Percentiles rank a stretch among this genome's conserved stretches.
These are phyloP conservation scores for Blastobasis adustella DNA, from an alignment of 2,888 invertebrate genomes.

Conservation along the genomic window DNA sequence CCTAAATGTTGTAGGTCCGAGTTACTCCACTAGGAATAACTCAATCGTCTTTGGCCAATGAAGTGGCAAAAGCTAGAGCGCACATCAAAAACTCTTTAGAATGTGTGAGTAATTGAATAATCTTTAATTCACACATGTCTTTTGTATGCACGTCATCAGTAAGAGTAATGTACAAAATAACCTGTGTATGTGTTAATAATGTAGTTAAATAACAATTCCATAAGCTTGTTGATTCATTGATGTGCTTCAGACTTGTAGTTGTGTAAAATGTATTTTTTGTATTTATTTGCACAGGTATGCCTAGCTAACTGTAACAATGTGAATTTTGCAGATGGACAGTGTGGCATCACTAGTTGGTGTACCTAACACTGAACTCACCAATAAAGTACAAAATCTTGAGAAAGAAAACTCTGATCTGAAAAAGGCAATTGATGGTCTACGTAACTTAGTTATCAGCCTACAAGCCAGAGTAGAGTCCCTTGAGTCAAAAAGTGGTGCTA, in stretches of 20 bases:
- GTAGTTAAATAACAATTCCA: not conserved
- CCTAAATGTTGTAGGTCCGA: conserved; percentile 41
- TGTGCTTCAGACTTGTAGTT: not conserved
- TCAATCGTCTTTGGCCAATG: conserved; percentile 83
- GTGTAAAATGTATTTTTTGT: not conserved
- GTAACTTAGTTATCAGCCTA: conserved; percentile 61
- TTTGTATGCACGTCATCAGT: not conserved
- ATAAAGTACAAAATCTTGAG: conserved; percentile 72
- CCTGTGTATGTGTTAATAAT: not conserved
- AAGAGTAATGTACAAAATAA: not conserved
- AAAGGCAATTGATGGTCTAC: conserved; percentile 59
- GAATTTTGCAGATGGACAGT: conserved; percentile 77
- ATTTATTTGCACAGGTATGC: not conserved
- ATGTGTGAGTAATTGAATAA: conserved; percentile 75
- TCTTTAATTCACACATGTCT: conserved; percentile 27
- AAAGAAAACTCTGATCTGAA: conserved; percentile 74
- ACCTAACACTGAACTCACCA: conserved; percentile 71
- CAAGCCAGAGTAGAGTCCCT: conserved; percentile 59
- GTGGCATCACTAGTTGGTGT: conserved; percentile 74
- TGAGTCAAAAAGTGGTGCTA: conserved; percentile 35
- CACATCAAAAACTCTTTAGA: conserved; percentile 85
- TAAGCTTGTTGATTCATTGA: not conserved
- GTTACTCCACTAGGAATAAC: conserved; percentile 45
- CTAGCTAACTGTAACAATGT: not conserved
- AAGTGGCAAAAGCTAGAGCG: conserved; percentile 91